These are phyloP conservation scores for Misgurnus mizolepis DNA, from an alignment of 2,113 vertebrate genomes.

Conservation along the genomic window DNA sequence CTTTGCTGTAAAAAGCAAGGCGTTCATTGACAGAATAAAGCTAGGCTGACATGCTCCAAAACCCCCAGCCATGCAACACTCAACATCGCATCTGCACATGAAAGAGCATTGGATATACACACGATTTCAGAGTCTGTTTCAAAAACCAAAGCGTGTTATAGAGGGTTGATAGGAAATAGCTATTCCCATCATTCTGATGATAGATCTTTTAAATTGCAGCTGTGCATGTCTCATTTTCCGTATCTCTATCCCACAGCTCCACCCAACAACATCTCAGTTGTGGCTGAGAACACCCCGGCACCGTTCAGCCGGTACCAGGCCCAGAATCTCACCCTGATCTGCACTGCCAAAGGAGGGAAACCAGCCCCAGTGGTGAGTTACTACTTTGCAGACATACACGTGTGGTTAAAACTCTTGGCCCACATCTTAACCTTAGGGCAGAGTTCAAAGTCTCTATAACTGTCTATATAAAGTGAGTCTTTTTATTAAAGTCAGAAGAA, in stretches of 20 bases:
- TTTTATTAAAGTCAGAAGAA: neutral
- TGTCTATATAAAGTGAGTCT: neutral
- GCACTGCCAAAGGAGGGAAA: slow-evolving; percentile 93
- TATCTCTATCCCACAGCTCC: slow-evolving; percentile 77
- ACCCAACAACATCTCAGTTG: slow-evolving; percentile 90
- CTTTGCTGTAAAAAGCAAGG: slow-evolving; percentile 4
- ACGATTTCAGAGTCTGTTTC: slow-evolving; percentile 32
- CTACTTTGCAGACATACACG: neutral
- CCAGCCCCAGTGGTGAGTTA: slow-evolving; percentile 87
- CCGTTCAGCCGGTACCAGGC: slow-evolving; percentile 97
- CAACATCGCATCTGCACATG: slow-evolving; percentile 14
- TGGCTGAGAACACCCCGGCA: slow-evolving; percentile 86
- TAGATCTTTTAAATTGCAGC: neutral
- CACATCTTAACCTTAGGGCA: neutral
- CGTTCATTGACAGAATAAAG: slow-evolving; percentile 34
- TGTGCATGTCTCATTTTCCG: neutral
- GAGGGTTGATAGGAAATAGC: slow-evolving; percentile 9
- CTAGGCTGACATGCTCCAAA: slow-evolving; percentile 32
- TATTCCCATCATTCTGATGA: neutral
- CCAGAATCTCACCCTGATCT: slow-evolving; percentile 95
- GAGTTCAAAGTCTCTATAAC: neutral
- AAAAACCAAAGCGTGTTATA: slow-evolving; percentile 11
- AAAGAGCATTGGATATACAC: slow-evolving; percentile 45
- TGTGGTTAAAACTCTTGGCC: neutral
- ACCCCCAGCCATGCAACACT: slow-evolving; percentile 16